A percentile compares a stretch with the other conserved stretches of the same genome.
Conservation (phyloP, 2,888 invertebrate species). For the Tachina grossa region DNA sequence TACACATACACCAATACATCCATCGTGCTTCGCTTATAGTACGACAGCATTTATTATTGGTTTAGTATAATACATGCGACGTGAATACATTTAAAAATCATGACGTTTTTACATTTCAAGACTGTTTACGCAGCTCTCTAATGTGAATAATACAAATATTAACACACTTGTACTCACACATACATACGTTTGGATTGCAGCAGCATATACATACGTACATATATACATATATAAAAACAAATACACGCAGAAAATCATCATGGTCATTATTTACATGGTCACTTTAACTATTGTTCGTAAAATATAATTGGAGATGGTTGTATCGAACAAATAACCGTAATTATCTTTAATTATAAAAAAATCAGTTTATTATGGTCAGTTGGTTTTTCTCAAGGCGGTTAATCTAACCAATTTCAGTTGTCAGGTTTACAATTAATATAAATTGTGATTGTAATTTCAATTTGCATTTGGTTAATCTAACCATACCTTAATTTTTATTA, state of each 20-base stretch:
- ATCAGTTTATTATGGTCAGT: background rate
- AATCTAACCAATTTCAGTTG: too few relatives aligned
- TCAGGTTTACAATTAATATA: too few relatives aligned
- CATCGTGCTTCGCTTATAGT: too few relatives aligned
- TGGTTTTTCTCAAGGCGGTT: background rate
- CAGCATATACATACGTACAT: background rate
- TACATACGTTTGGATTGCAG: background rate
- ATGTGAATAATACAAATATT: slow-evolving; percentile 33
- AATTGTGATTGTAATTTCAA: too few relatives aligned
- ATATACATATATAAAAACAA: background rate
- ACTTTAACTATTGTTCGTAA: background rate
- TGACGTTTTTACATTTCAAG: too few relatives aligned
- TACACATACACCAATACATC: too few relatives aligned
- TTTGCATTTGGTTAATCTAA: too few relatives aligned
- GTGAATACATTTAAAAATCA: too few relatives aligned
- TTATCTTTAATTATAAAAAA: background rate
- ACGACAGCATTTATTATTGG: too few relatives aligned
- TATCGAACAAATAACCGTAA: background rate
- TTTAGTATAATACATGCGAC: too few relatives aligned
- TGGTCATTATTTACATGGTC: background rate
- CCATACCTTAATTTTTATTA: too few relatives aligned
- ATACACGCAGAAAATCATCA: background rate
- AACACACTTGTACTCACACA: slow-evolving; percentile 18
- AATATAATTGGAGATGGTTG: background rate
- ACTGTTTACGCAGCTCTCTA: too few relatives aligned